Conservation (phyloP, 2,113 vertebrate species). For the Triplophysa rosa region DNA sequence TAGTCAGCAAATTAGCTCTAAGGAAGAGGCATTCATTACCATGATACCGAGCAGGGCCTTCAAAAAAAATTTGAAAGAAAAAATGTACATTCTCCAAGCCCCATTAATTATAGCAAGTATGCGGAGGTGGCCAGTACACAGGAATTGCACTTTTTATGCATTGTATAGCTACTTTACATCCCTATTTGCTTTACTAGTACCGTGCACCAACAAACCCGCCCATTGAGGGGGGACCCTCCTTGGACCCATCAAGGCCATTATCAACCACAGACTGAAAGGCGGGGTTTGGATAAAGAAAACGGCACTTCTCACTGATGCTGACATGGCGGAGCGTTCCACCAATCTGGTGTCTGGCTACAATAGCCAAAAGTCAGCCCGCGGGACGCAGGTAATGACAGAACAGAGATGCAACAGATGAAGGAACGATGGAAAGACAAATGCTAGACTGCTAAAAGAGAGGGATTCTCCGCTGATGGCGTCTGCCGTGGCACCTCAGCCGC, state of each 20-base stretch:
- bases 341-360: conserved; percentile 38
- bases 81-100: conserved; percentile 1
- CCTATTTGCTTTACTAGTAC: neutral
- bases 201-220: neutral
- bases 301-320: neutral
- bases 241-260: neutral
- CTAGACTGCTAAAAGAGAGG: conserved; percentile 25
- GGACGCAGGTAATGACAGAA: conserved; percentile 31
- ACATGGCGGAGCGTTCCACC: conserved; percentile 16
- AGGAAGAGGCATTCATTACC: conserved; percentile 42
- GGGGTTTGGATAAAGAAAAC: conserved; percentile 24
- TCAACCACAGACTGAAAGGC: neutral
- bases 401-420: conserved; percentile 27
- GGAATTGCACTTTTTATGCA: no score
- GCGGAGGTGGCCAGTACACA: neutral
- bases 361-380: conserved; percentile 28
- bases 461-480: conserved; percentile 36
- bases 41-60: conserved; percentile 25
- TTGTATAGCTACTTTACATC: no score
- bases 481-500: conserved; percentile 14
- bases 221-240: neutral
- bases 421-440: conserved; percentile 49
- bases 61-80: conserved; percentile 34
- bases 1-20: conserved; percentile 54
- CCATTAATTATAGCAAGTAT: conserved; percentile 44